These are phyloP conservation scores for Drosophila chauvacae DNA, from an alignment of 1,140 invertebrate genomes.

Conservation along the genomic window DNA sequence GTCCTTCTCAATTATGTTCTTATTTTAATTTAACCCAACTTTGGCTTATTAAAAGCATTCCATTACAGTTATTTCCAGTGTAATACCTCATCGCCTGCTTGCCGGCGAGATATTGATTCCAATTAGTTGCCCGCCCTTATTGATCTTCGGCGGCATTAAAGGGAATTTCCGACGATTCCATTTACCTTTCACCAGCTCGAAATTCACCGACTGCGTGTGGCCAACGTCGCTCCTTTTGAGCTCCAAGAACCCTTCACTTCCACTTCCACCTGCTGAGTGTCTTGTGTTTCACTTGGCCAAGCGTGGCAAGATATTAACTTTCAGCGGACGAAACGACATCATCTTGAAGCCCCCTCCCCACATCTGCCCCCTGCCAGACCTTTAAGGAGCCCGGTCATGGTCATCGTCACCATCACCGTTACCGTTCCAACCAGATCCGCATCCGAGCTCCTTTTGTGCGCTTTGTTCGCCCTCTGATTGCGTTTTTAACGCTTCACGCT, in stretches of 20 bases:
- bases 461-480: conserved; percentile 70
- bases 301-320: conserved; percentile 68
- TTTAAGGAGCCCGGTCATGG: conserved; percentile 57
- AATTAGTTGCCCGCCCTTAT: conserved; percentile 28
- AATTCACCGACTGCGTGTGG: conserved; percentile 35
- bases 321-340: conserved; percentile 45
- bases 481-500: conserved; percentile 79
- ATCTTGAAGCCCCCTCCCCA: conserved; percentile 54
- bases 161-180: conserved; percentile 33
- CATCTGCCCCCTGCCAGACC: conserved; percentile 8
- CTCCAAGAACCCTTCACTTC: conserved; percentile 64
- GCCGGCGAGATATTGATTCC: conserved; percentile 34
- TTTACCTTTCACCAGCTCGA: conserved; percentile 40
- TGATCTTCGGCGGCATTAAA: conserved; percentile 42
- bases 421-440: conserved; percentile 45
- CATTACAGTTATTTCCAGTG: conserved; percentile 4
- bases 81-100: not conserved
- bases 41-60: not conserved
- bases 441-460: conserved; percentile 53
- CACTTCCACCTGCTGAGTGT: conserved; percentile 42
- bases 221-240: conserved; percentile 7
- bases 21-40: not conserved
- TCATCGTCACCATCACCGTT: conserved; percentile 7
- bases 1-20: not conserved
- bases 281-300: conserved; percentile 58